These are phyloP conservation scores for Muscina levida DNA, from an alignment of 2,888 invertebrate species.

Conservation along the genomic window DNA sequence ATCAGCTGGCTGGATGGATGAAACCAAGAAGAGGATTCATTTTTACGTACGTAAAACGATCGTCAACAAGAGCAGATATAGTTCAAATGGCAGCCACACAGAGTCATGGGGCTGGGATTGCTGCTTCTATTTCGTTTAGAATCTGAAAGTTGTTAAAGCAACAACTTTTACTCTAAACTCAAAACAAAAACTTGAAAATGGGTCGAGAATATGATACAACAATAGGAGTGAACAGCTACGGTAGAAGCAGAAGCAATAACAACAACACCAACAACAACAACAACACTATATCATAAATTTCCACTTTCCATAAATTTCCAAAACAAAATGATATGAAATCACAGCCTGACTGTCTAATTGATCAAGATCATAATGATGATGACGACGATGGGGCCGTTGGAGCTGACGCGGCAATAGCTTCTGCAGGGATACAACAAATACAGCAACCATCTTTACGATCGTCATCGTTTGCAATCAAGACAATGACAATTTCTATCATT, in stretches of 20 bases:
- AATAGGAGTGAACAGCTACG: slow-evolving; percentile 40
- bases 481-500: slow-evolving; percentile 3
- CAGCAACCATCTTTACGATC: background rate
- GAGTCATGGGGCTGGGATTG: too few species aligned
- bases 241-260: slow-evolving; percentile 3
- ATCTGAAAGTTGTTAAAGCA: slow-evolving; percentile 66
- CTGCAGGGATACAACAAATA: background rate
- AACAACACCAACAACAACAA: background rate
- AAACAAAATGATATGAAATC: slow-evolving; percentile 34
- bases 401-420: background rate
- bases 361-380: slow-evolving; percentile 1
- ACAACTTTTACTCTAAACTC: slow-evolving; percentile 62
- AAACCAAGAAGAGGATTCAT: slow-evolving; percentile 3
- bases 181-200: slow-evolving; percentile 32
- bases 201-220: slow-evolving; percentile 45
- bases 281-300: slow-evolving; percentile 31
- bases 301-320: slow-evolving; percentile 38
- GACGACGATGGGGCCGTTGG: background rate
- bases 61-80: slow-evolving; percentile 27
- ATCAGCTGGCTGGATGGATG: background rate
- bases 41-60: slow-evolving; percentile 20
- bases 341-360: slow-evolving; percentile 10
- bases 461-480: background rate
- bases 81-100: slow-evolving; percentile 37
- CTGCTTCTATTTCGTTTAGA: slow-evolving; percentile 55